Conservation (phyloP, 2,113 vertebrate species). For the Strix aluco region DNA sequence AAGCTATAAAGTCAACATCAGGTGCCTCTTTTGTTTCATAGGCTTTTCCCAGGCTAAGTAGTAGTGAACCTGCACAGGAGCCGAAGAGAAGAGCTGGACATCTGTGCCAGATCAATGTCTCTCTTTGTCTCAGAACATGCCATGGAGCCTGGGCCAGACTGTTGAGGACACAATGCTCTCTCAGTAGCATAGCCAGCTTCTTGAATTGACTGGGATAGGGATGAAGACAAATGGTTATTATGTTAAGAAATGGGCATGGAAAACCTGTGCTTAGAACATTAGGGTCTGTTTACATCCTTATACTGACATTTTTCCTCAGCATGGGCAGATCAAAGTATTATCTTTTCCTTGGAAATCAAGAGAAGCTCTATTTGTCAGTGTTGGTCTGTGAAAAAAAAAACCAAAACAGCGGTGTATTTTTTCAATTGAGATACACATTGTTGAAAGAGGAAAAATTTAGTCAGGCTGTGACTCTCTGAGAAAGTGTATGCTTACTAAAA, state of each 20-base stretch:
- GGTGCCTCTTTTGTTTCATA: not conserved
- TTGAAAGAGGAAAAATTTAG: not conserved
- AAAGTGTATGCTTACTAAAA: not conserved
- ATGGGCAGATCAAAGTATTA: not conserved
- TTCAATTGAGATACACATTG: not conserved
- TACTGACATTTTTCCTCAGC: not conserved
- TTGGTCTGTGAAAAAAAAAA: not conserved
- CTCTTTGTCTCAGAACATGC: not conserved
- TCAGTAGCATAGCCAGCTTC: not conserved
- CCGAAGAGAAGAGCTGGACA: not conserved
- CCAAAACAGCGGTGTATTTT: not conserved
- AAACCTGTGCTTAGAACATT: not conserved
- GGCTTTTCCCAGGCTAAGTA: not conserved
- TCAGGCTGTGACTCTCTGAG: not conserved
- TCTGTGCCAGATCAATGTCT: not conserved
- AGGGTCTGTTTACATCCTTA: not conserved
- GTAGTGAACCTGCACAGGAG: not conserved
- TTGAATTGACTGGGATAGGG: not conserved
- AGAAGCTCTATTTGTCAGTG: not conserved
- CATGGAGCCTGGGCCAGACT: not conserved
- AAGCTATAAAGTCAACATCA: not conserved
- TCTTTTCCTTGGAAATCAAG: not conserved
- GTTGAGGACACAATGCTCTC: not conserved
- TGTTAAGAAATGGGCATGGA: not conserved
- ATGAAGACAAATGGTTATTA: not conserved